phyloP scores from a whole-genome alignment of 2,888 invertebrate species.

The Rugalucina vietnamica region DNA sequence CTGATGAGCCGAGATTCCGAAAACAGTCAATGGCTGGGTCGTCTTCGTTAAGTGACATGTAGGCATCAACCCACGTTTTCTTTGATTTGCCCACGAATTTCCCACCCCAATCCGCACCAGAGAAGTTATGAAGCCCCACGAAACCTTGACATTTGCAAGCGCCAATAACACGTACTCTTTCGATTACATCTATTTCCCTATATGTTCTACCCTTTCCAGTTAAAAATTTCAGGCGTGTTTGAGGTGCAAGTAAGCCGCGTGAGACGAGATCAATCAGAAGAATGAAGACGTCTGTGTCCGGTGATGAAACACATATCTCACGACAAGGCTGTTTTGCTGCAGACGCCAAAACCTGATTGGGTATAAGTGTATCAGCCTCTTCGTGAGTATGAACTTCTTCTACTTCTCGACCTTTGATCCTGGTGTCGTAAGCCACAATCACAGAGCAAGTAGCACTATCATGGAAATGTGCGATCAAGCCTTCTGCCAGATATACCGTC shows the following conservation, averaged over 20 bases:
- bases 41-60: neutral
- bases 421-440: neutral
- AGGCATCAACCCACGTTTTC: neutral
- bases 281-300: neutral
- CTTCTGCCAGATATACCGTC: neutral
- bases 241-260: neutral
- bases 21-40: neutral
- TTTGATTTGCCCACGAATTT: neutral
- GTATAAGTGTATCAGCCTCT: neutral
- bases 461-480: neutral
- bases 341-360: neutral
- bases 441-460: neutral
- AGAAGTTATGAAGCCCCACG: neutral
- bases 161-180: neutral
- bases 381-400: neutral
- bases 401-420: neutral
- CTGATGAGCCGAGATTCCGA: neutral
- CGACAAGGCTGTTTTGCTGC: neutral
- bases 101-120: neutral
- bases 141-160: neutral
- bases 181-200: neutral
- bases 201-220: neutral
- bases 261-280: neutral
- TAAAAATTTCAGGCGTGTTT: neutral
- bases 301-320: neutral